Evolutionary conservation across 2,797 vertebrate species (phyloP).

Genomic region (Melanotaenia boesemani): DNA sequence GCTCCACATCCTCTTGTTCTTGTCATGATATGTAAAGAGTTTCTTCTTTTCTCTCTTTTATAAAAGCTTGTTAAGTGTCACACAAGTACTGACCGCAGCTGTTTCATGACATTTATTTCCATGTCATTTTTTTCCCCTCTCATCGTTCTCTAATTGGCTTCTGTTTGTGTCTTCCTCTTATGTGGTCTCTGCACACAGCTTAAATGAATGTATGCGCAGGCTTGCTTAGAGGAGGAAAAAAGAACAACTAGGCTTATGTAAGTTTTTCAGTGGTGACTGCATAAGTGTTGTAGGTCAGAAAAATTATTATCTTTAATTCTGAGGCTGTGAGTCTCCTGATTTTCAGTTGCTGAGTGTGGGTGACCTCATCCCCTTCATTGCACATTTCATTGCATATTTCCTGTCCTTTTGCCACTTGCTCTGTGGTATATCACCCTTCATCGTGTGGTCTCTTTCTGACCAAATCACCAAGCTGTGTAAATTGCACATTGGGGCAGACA

Average conservation of each 20-base stretch:
- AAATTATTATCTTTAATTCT: slow-evolving; percentile 78
- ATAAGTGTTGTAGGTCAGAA: slow-evolving; percentile 64
- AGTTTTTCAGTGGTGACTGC: slow-evolving; percentile 49
- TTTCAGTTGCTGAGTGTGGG: slow-evolving; percentile 61
- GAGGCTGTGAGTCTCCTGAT: slow-evolving; percentile 61
- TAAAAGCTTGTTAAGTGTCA: slow-evolving; percentile 79
- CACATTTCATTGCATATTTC: slow-evolving; percentile 77
- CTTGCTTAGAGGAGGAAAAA: slow-evolving; percentile 20
- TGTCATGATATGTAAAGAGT: slow-evolving; percentile 70
- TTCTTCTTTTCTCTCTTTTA: slow-evolving; percentile 69
- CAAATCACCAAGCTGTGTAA: slow-evolving; percentile 76
- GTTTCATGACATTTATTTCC: slow-evolving; percentile 80
- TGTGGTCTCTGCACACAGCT: slow-evolving; percentile 75
- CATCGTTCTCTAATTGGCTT: slow-evolving; percentile 80
- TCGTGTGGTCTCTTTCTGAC: slow-evolving; percentile 78
- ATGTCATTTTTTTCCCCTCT: slow-evolving; percentile 58
- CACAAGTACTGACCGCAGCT: slow-evolving; percentile 75
- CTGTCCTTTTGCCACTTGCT: slow-evolving; percentile 77
- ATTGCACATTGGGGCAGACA: slow-evolving; percentile 69
- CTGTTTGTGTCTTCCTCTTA: slow-evolving; percentile 75
- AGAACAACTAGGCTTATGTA: slow-evolving; percentile 1
- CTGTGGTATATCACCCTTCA: slow-evolving; percentile 80
- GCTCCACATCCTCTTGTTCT: slow-evolving; percentile 75
- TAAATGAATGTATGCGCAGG: slow-evolving; percentile 56
- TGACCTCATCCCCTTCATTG: slow-evolving; percentile 71